These are phyloP conservation scores for Pseudonaja textilis DNA, from an alignment of 2,113 vertebrate species.

Conservation along the genomic window DNA sequence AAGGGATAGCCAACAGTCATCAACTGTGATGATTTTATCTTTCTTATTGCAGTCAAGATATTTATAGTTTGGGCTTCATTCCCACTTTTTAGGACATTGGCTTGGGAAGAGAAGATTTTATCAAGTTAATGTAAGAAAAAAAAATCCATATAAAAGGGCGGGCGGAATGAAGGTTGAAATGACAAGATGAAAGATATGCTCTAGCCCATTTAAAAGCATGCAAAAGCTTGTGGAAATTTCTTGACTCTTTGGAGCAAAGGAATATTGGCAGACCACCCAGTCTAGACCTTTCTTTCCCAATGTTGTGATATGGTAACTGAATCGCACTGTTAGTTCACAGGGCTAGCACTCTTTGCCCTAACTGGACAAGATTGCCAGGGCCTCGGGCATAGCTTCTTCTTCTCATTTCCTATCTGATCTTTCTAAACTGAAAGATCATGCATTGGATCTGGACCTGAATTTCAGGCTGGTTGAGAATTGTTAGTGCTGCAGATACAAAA, in stretches of 20 bases:
- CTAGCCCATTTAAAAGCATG: not conserved
- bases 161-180: not conserved
- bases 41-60: not conserved
- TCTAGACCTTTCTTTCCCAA: not conserved
- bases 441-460: not conserved
- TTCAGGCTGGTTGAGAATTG: not conserved
- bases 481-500: not conserved
- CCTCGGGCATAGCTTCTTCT: not conserved
- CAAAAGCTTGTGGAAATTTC: not conserved
- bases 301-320: not conserved
- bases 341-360: not conserved
- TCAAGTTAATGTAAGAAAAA: slow-evolving; percentile 9
- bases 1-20: not conserved
- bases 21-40: not conserved
- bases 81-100: not conserved
- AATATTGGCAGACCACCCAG: not conserved
- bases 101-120: slow-evolving; percentile 29
- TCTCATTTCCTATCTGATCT: not conserved
- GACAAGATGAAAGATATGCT: not conserved
- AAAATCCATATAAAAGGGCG: not conserved
- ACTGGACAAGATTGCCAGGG: not conserved
- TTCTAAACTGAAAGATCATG: not conserved
- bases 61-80: slow-evolving; percentile 8
- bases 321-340: not conserved
- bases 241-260: not conserved